phyloP scores from a whole-genome alignment of 2,888 invertebrate genomes.

The Listrodromus nycthemerus region DNA sequence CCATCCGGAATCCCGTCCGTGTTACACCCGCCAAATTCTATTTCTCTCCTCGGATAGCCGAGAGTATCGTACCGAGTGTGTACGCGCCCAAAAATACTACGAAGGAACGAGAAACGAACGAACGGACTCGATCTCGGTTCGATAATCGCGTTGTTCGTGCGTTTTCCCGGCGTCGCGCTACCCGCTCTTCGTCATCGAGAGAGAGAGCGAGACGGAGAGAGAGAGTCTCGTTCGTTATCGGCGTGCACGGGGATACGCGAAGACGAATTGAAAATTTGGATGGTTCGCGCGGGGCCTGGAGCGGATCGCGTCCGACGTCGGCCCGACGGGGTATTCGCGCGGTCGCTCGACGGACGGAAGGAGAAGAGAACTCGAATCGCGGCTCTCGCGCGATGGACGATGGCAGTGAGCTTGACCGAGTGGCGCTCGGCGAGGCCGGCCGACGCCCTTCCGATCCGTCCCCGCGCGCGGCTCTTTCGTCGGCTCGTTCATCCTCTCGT shows the following conservation, averaged over 20 bases:
- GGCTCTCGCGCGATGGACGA: constrained; percentile 73
- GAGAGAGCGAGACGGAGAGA: too few species aligned
- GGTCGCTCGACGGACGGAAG: constrained; percentile 44
- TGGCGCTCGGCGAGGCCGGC: constrained; percentile 83
- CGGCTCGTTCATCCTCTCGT: background rate
- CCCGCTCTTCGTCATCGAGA: too few species aligned
- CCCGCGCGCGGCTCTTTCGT: constrained; percentile 27
- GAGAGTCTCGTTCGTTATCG: too few species aligned
- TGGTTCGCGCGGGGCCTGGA: too few species aligned
- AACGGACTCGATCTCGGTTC: too few species aligned
- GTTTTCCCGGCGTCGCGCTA: too few species aligned
- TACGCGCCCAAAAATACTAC: too few species aligned
- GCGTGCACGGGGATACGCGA: too few species aligned
- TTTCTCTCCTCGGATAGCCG: constrained; percentile 21
- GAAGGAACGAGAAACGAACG: too few species aligned
- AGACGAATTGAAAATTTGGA: too few species aligned
- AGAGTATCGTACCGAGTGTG: background rate
- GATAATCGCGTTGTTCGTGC: too few species aligned
- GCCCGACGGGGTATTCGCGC: constrained; percentile 5
- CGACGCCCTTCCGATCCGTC: constrained; percentile 81
- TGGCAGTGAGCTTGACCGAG: constrained; percentile 83
- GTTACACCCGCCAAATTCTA: constrained; percentile 24
- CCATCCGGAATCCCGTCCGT: constrained; percentile 14
- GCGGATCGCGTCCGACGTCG: background rate
- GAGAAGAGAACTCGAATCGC: constrained; percentile 25